Base-by-base conservation (phyloP, 1,140 invertebrate species). In the Achroia grisella region DNA sequence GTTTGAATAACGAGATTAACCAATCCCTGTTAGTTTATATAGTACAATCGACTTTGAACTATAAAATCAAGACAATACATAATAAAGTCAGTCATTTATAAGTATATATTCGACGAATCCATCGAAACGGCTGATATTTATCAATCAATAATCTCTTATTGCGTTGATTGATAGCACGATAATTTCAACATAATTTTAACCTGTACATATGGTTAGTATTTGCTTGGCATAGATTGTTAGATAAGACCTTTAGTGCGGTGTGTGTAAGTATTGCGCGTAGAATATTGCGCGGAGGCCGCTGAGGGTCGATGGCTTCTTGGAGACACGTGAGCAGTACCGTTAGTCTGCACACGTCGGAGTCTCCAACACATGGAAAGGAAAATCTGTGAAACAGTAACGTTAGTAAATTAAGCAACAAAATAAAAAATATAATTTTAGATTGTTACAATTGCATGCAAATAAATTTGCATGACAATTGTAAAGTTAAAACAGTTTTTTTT, bases 311-410 rank as follows among this genome's bases (percentile, higher is more conserved):
- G 79, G 66, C 79, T 79, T 62, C 63, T 50, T 52, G 57, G 71
- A 73, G 79, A 75, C 79, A 83, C 79, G 79, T 83, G 76, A 83
- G 57, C 44, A 54, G 48, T 65, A 77, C 76, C 76, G 76, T 80
- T 80, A 80, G 48, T 60, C 55, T 73, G 64, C 69, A 71, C 64
- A 72, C 71, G 52, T 59, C 56, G 47, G 58, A 44, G 65, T 57
- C 63, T 71, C 61, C 64, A 65, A 69, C 65, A 77, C 71, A 75
- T 67, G 65, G 66, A 75, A 78, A 78, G 63, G 64, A 78, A 81
- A 81, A 81, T 68, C 64, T 67, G 52, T 69, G 47, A 62, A 61
- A 65, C 47, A 51, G 62, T 75, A 75, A 48, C 53, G 73, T 61
- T 55, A 59, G 58, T 44, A 73, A 57, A 67, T 53, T 10, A 56